Conservation (phyloP, 2,113 vertebrate species). For the Rhynchomys soricoides region DNA sequence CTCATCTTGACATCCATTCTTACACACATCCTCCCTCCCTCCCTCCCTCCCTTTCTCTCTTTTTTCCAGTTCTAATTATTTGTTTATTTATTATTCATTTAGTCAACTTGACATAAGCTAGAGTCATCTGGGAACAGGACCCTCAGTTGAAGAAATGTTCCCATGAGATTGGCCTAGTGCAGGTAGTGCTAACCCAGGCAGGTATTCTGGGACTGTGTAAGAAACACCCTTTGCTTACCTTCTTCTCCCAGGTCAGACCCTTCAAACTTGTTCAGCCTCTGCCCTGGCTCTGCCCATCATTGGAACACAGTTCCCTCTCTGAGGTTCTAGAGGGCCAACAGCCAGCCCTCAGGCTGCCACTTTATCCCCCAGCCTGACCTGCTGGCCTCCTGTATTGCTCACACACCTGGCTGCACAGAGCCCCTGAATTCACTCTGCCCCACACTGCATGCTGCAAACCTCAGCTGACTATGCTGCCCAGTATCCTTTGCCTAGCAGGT, state of each 20-base stretch:
- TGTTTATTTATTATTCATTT: not conserved
- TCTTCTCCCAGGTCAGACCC: not conserved
- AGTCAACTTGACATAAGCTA: not conserved
- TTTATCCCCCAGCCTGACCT: not conserved
- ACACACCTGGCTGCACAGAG: not conserved
- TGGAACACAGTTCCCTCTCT: not conserved
- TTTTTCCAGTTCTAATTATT: not conserved
- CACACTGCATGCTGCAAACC: not conserved
- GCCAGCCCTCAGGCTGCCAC: not conserved
- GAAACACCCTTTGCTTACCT: not conserved
- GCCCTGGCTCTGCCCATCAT: not conserved
- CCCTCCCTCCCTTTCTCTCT: not conserved
- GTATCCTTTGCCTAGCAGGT: not conserved
- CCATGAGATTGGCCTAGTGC: not conserved
- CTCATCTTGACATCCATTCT: not conserved
- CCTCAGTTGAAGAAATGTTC: not conserved
- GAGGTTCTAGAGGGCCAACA: not conserved
- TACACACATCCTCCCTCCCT: not conserved
- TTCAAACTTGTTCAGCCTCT: not conserved
- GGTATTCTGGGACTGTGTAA: not conserved
- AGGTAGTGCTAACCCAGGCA: not conserved
- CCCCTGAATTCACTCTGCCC: not conserved
- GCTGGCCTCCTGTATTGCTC: not conserved
- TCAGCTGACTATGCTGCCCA: not conserved
- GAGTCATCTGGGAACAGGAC: not conserved